These are phyloP conservation scores for Tachina lurida DNA, from an alignment of 2,888 invertebrate species.

Conservation along the genomic window DNA sequence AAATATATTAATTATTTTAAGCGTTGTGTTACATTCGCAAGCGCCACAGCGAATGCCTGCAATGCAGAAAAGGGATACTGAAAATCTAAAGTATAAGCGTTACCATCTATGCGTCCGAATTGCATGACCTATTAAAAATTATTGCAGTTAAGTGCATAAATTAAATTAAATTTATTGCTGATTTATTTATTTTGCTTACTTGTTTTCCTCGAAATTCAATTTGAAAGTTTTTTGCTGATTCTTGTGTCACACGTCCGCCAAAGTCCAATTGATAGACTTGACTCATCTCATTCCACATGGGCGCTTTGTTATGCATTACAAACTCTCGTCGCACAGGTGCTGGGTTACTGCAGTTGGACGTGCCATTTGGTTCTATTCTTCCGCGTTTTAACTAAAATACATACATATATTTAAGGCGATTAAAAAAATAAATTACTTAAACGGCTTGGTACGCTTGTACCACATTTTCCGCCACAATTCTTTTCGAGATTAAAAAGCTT, in stretches of 20 bases:
- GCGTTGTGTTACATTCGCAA: slow-evolving; percentile 84
- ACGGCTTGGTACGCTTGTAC: too few relatives aligned
- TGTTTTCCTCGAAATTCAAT: slow-evolving; percentile 98
- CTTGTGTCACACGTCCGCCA: slow-evolving; percentile 99
- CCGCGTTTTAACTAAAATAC: slow-evolving; percentile 88
- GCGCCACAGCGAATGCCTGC: slow-evolving; percentile 98
- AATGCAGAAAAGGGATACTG: slow-evolving; percentile 99
- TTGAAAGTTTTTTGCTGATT: slow-evolving; percentile 99
- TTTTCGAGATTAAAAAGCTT: too few relatives aligned
- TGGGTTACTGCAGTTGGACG: slow-evolving; percentile 80
- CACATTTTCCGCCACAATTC: too few relatives aligned
- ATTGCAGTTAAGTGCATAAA: neutral
- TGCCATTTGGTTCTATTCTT: slow-evolving; percentile 85
- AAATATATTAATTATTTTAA: slow-evolving; percentile 78
- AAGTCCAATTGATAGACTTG: slow-evolving; percentile 99
- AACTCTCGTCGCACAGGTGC: slow-evolving; percentile 89
- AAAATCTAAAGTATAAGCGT: slow-evolving; percentile 99
- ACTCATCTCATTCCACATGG: slow-evolving; percentile 99
- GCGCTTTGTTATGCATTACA: slow-evolving; percentile 98
- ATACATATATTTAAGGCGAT: too few relatives aligned
- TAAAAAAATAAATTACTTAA: neutral
- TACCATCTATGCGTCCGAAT: slow-evolving; percentile 98
- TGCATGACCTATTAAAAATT: slow-evolving; percentile 95
- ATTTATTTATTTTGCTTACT: slow-evolving; percentile 85
- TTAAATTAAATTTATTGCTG: neutral